phyloP scores from a whole-genome alignment of 2,888 invertebrate species.

The Coecobrya sp. region DNA sequence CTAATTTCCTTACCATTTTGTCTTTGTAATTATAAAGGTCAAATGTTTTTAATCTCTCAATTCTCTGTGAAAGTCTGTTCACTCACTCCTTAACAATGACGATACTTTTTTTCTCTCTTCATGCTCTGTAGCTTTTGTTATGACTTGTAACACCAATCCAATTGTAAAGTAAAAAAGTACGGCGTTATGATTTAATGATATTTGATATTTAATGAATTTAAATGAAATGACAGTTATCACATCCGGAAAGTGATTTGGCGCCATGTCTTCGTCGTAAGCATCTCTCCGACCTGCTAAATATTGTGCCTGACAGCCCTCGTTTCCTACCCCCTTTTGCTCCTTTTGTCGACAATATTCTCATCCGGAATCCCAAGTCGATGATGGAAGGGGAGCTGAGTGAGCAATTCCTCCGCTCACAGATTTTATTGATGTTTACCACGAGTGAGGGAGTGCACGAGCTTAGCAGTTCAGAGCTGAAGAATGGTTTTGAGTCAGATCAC shows the following conservation, averaged over 20 bases:
- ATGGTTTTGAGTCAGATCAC: conserved; percentile 93
- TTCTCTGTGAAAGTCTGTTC: too few species aligned
- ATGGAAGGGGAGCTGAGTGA: conserved; percentile 86
- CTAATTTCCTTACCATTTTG: too few species aligned
- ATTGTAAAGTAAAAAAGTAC: too few species aligned
- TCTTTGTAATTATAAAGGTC: too few species aligned
- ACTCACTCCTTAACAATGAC: too few species aligned
- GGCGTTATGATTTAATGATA: too few species aligned
- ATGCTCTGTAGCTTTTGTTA: too few species aligned
- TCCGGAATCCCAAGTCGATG: conserved; percentile 87
- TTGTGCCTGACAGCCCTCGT: conserved; percentile 86
- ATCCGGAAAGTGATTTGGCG: conserved; percentile 89
- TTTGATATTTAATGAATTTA: too few species aligned
- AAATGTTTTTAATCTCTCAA: too few species aligned
- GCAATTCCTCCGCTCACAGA: conserved; percentile 87
- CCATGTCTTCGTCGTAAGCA: conserved; percentile 90
- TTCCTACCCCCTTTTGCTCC: conserved; percentile 86
- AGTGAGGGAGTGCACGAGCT: conserved; percentile 88
- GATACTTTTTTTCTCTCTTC: too few species aligned
- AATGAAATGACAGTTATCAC: conserved; percentile 84
- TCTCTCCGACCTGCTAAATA: conserved; percentile 90
- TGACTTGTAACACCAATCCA: too few species aligned
- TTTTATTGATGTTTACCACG: conserved; percentile 87
- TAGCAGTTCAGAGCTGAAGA: conserved; percentile 93
- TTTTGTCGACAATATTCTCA: conserved; percentile 85